Base-by-base conservation (phyloP, 2,888 invertebrate species). In the Charanyca ferruginea region DNA sequence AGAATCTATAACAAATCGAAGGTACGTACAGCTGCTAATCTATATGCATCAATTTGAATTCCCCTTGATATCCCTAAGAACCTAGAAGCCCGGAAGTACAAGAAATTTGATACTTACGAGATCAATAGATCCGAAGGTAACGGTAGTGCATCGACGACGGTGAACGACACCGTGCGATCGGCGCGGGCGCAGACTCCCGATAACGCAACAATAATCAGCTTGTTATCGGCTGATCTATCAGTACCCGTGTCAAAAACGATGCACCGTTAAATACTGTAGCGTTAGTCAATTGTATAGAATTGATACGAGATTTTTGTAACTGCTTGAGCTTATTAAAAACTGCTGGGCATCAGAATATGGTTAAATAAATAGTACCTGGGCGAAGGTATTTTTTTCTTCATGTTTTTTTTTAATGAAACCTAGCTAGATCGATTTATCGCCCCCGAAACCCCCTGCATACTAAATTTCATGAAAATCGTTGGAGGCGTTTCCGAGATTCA, bases 81-180 rank as follows among this genome's bases (percentile, higher is more conserved):
- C 23, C 52, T 58, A 60, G 25, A 20, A 58, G 66, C 49, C 16
- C 35, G 63, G 66, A 62, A 80, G 51, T 72, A 49, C 57, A 63
- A 73, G 77, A 83, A 84, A 86, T 88, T 85, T 65, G 84, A 84
- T 79, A 77, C 69, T 66, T 73, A 71, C 74, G 79, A 81, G 83
- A 83, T 83, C 69, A 80, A 79, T 74, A 75, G 67, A 79, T 79
- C 63, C 22, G 57, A 83, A 73, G 70, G 77, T 90, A 90, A 88
- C 88, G 87, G 87, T 88, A 82, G 74, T 63, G 69, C 59, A 63
- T 66, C 75, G 75, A 73, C 67, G 79, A 66, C 88, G 88, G 90
- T 90, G 89, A 92, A 90, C 85, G 90, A 89, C 91, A 88, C 89
- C 90, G 89, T 89, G 90, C 85, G 88, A 90, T 83, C 85, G 77